Evolutionary conservation across 30 jellyfish, hydroid and myxozoan species (phyloP), one percentile per base, ranked within the genome.

Genomic region (Chironex yamaguchii): DNA sequence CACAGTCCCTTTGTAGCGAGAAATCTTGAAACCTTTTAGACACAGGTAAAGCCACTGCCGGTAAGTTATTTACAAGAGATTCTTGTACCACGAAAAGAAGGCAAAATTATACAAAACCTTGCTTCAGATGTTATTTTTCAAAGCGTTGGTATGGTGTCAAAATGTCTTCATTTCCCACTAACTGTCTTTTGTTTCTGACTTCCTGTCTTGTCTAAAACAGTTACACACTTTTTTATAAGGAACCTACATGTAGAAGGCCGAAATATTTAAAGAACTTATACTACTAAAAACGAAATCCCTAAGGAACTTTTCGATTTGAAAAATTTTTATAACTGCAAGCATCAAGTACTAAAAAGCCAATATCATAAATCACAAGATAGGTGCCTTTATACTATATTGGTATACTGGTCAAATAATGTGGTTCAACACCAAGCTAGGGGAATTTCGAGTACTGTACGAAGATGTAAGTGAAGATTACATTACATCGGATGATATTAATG

Each of bases 361-460:
- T n/a, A n/a, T n/a, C n/a, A n/a, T 68, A 68, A 68, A 68, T 29
- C 32, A 30, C 27, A 9, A 9, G 31, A 2, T 65, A 65, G 20
- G 58, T 58, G 82, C 82, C 36, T 68, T 68, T 68, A 30, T 30
- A 26, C 65, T 30, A 30, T 30, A 68, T 30, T 68, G 82, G 67
- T 64, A 68, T 64, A 68, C 82, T 68, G 86, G 86, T 36, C 42
- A 72, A 51, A 72, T 72, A 51, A 72, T 49, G 34, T 72, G 86
- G 75, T 72, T 70, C 86, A 72, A 72, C 31, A 25, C 73, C 24
- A 49, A 35, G 75, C 49, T 72, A 36, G 34, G 49, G 9, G 86
- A 72, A 49, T 72, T 36, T 32, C 35, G 86, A 24, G 86, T 33
- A 26, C 76, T 35, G 86, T 72, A 36, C 29, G 86, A 72, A 72